Conservation (phyloP, 37 sponge, comb jelly and placozoan genomes). For the Cliona cf. orientalis region DNA sequence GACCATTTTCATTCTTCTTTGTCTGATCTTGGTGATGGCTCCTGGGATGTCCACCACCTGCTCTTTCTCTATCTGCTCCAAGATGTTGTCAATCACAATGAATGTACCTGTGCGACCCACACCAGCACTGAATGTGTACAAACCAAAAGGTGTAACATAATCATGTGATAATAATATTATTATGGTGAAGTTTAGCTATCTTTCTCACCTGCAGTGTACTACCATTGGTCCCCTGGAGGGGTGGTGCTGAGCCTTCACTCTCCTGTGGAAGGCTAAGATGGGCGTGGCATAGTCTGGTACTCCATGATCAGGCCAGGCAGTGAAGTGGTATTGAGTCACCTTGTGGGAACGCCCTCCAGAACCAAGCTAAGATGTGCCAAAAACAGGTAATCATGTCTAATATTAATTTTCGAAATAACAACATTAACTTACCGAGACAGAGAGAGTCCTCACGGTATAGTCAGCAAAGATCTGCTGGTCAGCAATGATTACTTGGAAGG, state of each 20-base stretch:
- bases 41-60: slow-evolving; percentile 50
- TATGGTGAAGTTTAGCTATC: too few species aligned
- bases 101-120: slow-evolving; percentile 84
- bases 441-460: slow-evolving; percentile 52
- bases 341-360: too few species aligned
- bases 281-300: too few species aligned
- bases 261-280: too few species aligned
- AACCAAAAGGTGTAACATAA: too few species aligned
- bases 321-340: too few species aligned
- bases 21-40: slow-evolving; percentile 41
- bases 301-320: too few species aligned
- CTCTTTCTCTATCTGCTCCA: slow-evolving; percentile 65
- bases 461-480: slow-evolving; percentile 47
- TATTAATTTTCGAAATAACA: background rate
- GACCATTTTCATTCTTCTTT: slow-evolving; percentile 72
- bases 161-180: slow-evolving; percentile 23
- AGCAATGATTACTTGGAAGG: slow-evolving; percentile 49
- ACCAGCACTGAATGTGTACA: slow-evolving; percentile 76
- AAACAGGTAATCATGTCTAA: background rate
- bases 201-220: too few species aligned
- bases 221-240: too few species aligned
- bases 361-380: background rate
- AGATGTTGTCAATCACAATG: slow-evolving; percentile 64
- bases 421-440: slow-evolving; percentile 18
- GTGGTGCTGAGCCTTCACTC: too few species aligned